A percentile compares a stretch with the other conserved stretches of the same genome.
These are phyloP conservation scores for Notospermus geniculatus DNA, from an alignment of 1,140 invertebrate genomes.

Conservation along the genomic window DNA sequence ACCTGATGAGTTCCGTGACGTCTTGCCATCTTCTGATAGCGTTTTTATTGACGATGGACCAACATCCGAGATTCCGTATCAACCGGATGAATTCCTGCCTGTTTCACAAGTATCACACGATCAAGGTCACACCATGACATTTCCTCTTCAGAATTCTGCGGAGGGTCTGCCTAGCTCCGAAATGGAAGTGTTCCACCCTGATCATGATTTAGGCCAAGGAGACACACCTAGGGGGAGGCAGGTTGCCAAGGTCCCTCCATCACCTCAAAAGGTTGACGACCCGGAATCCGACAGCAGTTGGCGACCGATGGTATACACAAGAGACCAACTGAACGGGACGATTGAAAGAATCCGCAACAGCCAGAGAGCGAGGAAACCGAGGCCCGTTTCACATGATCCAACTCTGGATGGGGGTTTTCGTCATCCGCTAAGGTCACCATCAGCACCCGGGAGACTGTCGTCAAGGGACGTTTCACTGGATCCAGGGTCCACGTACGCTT, in stretches of 20 bases:
- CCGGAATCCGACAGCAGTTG: slow-evolving; percentile 36
- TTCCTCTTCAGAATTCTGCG: too few species aligned
- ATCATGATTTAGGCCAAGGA: background rate
- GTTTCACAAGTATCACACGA: too few species aligned
- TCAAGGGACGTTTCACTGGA: slow-evolving; percentile 14
- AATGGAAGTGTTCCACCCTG: background rate
- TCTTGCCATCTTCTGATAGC: too few species aligned
- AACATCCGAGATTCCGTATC: too few species aligned
- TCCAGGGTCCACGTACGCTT: background rate
- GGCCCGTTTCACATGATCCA: slow-evolving; percentile 26
- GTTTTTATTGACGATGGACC: too few species aligned
- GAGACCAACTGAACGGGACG: slow-evolving; percentile 54
- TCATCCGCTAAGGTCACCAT: background rate
- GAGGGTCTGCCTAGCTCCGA: too few species aligned
- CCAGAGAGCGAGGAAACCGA: slow-evolving; percentile 30
- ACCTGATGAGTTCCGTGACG: too few species aligned
- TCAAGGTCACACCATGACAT: too few species aligned
- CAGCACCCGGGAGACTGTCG: slow-evolving; percentile 7
- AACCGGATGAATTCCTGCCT: too few species aligned
- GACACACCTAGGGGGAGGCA: background rate
- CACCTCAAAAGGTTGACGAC: slow-evolving; percentile 20
- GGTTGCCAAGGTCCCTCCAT: background rate
- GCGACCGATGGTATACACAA: slow-evolving; percentile 51
- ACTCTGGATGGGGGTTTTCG: background rate
- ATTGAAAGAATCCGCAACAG: slow-evolving; percentile 52